A percentile compares a stretch with the other conserved stretches of the same genome.
Conservation (phyloP, 2,888 invertebrate genomes). For the Choristoneura rosaceana region DNA sequence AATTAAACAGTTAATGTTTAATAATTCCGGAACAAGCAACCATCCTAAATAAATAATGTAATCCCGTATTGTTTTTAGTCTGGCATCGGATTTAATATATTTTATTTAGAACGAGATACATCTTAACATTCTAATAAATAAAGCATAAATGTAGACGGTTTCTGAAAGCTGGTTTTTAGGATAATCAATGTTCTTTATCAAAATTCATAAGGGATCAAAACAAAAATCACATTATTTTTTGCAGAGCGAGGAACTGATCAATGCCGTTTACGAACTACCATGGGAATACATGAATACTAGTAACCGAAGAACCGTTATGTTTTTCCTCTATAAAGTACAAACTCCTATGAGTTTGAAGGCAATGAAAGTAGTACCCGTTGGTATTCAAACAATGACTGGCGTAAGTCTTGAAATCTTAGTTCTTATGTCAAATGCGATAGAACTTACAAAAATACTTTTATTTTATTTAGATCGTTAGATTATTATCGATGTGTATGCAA, state of each 20-base stretch:
- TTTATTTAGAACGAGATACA: too few relatives aligned
- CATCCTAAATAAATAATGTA: too few relatives aligned
- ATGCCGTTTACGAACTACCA: conserved; percentile 20
- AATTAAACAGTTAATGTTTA: too few relatives aligned
- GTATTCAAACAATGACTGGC: conserved; percentile 2
- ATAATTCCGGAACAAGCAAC: too few relatives aligned
- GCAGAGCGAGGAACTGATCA: conserved; percentile 6
- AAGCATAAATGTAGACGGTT: too few relatives aligned
- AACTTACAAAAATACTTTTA: not conserved
- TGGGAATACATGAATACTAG: conserved; percentile 27
- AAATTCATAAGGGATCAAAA: not conserved
- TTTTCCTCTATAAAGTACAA: conserved; percentile 28
- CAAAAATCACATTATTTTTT: not conserved
- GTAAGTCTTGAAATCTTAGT: not conserved
- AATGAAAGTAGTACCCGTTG: not conserved
- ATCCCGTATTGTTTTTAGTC: too few relatives aligned
- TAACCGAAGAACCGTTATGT: conserved; percentile 8
- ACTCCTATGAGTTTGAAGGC: conserved; percentile 11
- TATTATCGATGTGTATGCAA: too few relatives aligned
- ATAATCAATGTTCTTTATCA: too few relatives aligned
- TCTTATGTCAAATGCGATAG: not conserved
- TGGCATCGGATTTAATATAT: too few relatives aligned
- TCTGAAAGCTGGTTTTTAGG: too few relatives aligned
- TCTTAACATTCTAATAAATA: too few relatives aligned
- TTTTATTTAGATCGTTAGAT: too few relatives aligned